phyloP scores from a whole-genome alignment of 2,113 vertebrate genomes.

The Spea multiplicata region DNA sequence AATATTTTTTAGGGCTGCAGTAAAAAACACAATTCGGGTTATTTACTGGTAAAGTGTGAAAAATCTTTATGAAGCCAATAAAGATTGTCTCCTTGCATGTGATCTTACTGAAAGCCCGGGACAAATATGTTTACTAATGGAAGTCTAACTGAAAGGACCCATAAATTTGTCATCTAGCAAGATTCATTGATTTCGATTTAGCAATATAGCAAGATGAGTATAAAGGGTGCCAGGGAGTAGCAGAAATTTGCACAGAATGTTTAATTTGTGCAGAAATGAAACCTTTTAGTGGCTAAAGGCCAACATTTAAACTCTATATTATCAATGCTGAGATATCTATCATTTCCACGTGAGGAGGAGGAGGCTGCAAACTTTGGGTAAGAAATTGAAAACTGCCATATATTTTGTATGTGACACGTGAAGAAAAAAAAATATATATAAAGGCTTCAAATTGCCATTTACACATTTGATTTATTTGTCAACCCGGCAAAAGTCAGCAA shows the following conservation, averaged over 20 bases:
- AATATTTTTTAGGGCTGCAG: conserved; percentile 24
- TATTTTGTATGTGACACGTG: conserved; percentile 57
- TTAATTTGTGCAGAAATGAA: conserved; percentile 55
- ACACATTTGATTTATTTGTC: conserved; percentile 55
- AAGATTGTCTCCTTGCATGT: conserved; percentile 44
- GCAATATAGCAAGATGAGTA: conserved; percentile 39
- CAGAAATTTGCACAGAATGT: conserved; percentile 48
- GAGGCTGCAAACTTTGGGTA: conserved; percentile 54
- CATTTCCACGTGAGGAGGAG: conserved; percentile 53
- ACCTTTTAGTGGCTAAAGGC: conserved; percentile 56
- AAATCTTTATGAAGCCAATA: conserved; percentile 47
- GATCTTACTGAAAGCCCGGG: conserved; percentile 45
- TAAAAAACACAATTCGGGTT: conserved; percentile 42
- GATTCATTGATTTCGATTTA: conserved; percentile 49
- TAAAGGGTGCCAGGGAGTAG: conserved; percentile 36
- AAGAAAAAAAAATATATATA: conserved; percentile 55
- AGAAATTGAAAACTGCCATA: conserved; percentile 60
- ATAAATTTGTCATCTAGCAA: conserved; percentile 45
- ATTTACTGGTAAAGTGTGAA: conserved; percentile 49
- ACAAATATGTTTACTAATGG: conserved; percentile 49
- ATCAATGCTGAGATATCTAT: conserved; percentile 57
- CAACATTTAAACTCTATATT: conserved; percentile 60
- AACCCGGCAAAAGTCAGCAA: conserved; percentile 50
- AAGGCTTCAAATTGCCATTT: conserved; percentile 56
- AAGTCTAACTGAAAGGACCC: conserved; percentile 46